phyloP scores from a whole-genome alignment of 2,797 vertebrate species.

The Poeciliopsis gracilis region DNA sequence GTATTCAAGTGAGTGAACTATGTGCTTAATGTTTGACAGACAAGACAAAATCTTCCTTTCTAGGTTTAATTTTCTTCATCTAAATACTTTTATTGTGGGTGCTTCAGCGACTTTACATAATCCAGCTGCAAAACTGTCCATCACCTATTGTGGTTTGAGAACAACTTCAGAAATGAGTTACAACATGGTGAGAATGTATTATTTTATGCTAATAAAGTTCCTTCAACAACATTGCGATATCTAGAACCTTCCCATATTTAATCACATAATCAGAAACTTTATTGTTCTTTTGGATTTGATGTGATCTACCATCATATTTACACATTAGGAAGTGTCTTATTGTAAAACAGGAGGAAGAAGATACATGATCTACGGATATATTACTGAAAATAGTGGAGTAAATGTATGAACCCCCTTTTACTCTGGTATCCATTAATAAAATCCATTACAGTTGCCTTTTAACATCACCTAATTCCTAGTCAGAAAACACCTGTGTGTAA shows the following conservation, averaged over 20 bases:
- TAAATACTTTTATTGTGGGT: not conserved
- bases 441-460: not conserved
- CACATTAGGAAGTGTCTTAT: not conserved
- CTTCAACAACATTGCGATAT: not conserved
- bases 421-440: not conserved
- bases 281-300: not conserved
- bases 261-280: not conserved
- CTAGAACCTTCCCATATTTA: not conserved
- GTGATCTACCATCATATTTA: not conserved
- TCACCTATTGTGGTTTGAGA: not conserved
- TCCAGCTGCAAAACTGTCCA: not conserved
- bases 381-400: not conserved
- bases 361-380: not conserved
- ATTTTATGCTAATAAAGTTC: not conserved
- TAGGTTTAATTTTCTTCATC: conserved; percentile 2
- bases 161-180: not conserved
- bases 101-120: conserved; percentile 6
- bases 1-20: conserved; percentile 33
- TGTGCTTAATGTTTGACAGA: not conserved
- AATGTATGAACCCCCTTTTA: not conserved
- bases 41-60: not conserved
- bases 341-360: not conserved
- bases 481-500: not conserved
- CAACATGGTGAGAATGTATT: not conserved
- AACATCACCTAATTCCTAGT: not conserved